Evolutionary conservation across 2,113 vertebrate species (phyloP).

Genomic region (Chlamydotis undulata): DNA sequence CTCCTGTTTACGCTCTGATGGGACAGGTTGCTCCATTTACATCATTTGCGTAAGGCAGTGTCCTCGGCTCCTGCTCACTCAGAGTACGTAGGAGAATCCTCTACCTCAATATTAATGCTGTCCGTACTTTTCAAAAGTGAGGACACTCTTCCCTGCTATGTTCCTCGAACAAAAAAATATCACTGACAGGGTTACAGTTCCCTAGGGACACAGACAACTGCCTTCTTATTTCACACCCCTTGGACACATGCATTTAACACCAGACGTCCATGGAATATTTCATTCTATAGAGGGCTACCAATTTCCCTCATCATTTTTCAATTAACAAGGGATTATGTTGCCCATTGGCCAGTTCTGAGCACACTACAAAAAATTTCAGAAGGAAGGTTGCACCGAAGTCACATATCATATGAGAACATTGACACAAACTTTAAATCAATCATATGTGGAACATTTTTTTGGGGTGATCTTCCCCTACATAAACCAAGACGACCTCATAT

Average conservation of each 20-base stretch:
- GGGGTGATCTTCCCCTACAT: neutral
- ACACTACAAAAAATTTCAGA: neutral
- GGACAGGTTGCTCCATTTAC: neutral
- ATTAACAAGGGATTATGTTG: neutral
- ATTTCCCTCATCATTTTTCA: neutral
- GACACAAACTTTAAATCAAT: neutral
- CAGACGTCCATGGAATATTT: neutral
- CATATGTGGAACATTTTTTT: neutral
- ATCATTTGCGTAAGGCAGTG: neutral
- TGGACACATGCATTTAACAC: neutral
- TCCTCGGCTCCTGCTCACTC: neutral
- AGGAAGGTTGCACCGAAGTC: neutral
- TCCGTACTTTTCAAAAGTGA: neutral
- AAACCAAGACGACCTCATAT: neutral
- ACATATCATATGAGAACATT: fast-evolving
- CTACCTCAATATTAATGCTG: fast-evolving
- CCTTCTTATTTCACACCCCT: neutral
- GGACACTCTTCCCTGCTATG: neutral
- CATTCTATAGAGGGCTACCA: neutral
- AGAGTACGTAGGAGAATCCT: neutral
- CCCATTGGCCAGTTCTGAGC: neutral
- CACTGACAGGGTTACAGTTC: neutral
- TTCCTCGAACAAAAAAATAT: neutral
- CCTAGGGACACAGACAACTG: neutral
- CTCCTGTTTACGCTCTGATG: neutral